Conservation (phyloP, 1,140 invertebrate genomes). For the Pantala flavescens region DNA sequence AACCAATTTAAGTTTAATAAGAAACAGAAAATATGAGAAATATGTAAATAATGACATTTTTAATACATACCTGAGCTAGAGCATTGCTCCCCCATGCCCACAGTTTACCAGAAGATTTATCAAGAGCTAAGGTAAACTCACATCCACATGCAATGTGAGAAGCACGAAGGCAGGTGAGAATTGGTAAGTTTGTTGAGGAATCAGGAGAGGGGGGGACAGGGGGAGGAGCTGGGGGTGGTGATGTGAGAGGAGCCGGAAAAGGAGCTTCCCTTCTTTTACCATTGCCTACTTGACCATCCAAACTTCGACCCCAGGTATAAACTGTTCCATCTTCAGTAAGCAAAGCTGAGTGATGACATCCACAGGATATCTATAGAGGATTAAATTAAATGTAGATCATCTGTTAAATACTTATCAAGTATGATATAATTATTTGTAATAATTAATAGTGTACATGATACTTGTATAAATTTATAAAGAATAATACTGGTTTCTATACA, state of each 20-base stretch:
- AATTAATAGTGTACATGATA: too few relatives aligned
- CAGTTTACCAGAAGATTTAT: slow-evolving; percentile 38
- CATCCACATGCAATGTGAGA: slow-evolving; percentile 50
- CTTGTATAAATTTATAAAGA: too few relatives aligned
- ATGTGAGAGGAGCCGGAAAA: slow-evolving; percentile 31
- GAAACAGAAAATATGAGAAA: too few relatives aligned
- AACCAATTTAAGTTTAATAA: too few relatives aligned
- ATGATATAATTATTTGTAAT: too few relatives aligned
- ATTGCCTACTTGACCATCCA: slow-evolving; percentile 60
- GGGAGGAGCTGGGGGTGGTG: slow-evolving; percentile 16
- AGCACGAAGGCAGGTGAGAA: slow-evolving; percentile 32
- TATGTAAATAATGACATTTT: too few relatives aligned
- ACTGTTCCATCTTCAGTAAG: slow-evolving; percentile 51
- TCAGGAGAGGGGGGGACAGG: slow-evolving; percentile 15
- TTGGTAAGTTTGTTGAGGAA: slow-evolving; percentile 30
- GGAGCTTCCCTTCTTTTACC: slow-evolving; percentile 40
- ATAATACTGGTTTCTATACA: too few relatives aligned
- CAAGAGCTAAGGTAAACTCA: slow-evolving; percentile 58
- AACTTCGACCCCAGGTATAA: slow-evolving; percentile 58
- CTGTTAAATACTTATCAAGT: too few relatives aligned
- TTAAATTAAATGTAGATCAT: too few relatives aligned
- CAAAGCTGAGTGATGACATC: slow-evolving; percentile 55
- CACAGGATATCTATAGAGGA: slow-evolving; percentile 44
- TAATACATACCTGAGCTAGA: slow-evolving; percentile 39
- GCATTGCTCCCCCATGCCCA: slow-evolving; percentile 55